Base-by-base conservation (phyloP, 2,888 invertebrate genomes). In the Clivina fossor region DNA sequence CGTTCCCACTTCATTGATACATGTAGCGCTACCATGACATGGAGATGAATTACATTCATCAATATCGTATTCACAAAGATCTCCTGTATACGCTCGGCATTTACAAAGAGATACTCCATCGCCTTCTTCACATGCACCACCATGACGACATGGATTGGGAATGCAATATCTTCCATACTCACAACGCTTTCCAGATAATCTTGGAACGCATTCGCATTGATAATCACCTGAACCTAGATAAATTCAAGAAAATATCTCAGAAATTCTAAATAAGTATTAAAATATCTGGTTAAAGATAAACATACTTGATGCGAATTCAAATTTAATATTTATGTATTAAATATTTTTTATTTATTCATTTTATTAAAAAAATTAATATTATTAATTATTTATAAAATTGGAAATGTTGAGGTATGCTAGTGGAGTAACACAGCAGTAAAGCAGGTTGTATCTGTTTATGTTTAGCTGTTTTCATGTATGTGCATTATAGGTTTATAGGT, bases 91-190 rank as follows among this genome's bases (percentile, higher is more conserved):
- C 1, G 90, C 88, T 53, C 84, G 82, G 69, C 93, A 93, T 72
- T 87, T 85, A 68, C 92, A 93, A 61, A 91, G 81, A 1, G 91
- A 87, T 0, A 84, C 82, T 61, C 80, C 83, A 68, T 88, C 87
- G 50, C 91, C 93, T 74, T 94, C 93, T 71, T 93, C 91, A 74
- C 94, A 94, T 7, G 84, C 82, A 3, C 92, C 93, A n/a, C 88
- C 87, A 75, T 94, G 89, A 67, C 83, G 81, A 71, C 94, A 94
- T 1, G 88, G 88, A 71, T 87, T 88, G 0, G 87, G 85, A 9
- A 80, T 76, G 68, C 87, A 88, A 76, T 84, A 86, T 60, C 84
- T 80, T 1, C 93, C 92, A 69, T 86, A 86, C 65, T 90, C 86
- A 71, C 92, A 92, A 9, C 88, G 83, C 71, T 84, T 88, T 3